These are phyloP conservation scores for Microtus obscurus DNA, from an alignment of 2,797 vertebrate genomes.

Conservation along the genomic window DNA sequence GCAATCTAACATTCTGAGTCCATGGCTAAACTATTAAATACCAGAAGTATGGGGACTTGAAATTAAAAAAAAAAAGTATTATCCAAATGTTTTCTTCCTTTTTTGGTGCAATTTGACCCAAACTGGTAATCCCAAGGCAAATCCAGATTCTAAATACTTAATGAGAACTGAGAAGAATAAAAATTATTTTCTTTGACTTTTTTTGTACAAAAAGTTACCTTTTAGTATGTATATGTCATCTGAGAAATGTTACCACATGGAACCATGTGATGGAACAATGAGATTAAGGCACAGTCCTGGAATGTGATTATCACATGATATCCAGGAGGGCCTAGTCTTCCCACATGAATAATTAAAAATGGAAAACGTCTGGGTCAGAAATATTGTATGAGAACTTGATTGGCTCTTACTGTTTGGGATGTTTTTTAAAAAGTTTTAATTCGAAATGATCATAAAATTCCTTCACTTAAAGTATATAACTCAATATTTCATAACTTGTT, in stretches of 20 bases:
- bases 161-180: neutral
- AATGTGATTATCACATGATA: neutral
- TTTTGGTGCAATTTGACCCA: neutral
- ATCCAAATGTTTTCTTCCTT: neutral
- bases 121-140: neutral
- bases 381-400: neutral
- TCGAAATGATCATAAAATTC: neutral
- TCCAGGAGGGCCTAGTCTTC: neutral
- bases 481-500: neutral
- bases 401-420: neutral
- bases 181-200: slow-evolving; percentile 6
- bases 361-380: neutral
- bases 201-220: neutral
- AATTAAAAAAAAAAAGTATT: neutral
- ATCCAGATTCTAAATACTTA: neutral
- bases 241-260: too few species aligned
- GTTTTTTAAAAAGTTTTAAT: neutral
- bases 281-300: neutral
- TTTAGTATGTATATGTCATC: neutral
- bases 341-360: neutral
- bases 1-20: neutral
- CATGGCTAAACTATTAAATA: neutral
- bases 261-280: too few species aligned
- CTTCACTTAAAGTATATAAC: neutral
- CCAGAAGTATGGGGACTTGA: neutral